phyloP scores from a whole-genome alignment of 1,140 invertebrate species.

The Diorhabda carinulata region DNA sequence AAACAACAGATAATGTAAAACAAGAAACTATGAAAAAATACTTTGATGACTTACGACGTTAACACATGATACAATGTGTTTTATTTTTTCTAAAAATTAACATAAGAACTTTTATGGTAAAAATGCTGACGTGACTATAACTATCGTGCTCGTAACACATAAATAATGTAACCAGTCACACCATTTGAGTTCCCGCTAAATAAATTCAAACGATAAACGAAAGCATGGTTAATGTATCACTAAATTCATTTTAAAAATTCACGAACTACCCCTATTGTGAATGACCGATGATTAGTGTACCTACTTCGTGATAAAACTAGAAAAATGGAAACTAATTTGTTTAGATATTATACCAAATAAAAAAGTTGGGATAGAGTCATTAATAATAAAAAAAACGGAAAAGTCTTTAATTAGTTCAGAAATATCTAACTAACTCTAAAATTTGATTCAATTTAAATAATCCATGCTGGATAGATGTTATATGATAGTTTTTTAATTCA shows the following conservation, averaged over 20 bases:
- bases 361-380: too few species aligned
- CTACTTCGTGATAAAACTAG: not conserved
- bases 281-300: slow-evolving; percentile 27
- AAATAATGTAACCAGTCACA: slow-evolving; percentile 30
- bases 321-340: too few species aligned
- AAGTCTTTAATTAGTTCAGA: too few species aligned
- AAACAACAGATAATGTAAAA: too few species aligned
- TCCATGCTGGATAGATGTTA: too few species aligned
- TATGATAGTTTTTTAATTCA: too few species aligned
- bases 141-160: slow-evolving; percentile 31
- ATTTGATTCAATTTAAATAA: too few species aligned
- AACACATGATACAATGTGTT: slow-evolving; percentile 14
- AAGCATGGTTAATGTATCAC: slow-evolving; percentile 33
- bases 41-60: slow-evolving; percentile 15
- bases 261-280: slow-evolving; percentile 28
- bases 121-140: slow-evolving; percentile 34
- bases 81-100: slow-evolving; percentile 27
- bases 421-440: too few species aligned
- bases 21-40: too few species aligned
- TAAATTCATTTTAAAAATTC: slow-evolving; percentile 33
- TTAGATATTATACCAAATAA: too few species aligned
- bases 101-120: slow-evolving; percentile 26
- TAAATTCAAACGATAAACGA: slow-evolving; percentile 35
- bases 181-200: slow-evolving; percentile 31
- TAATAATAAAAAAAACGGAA: too few species aligned